Percentiles rank a stretch among this genome's conserved stretches.
These are phyloP conservation scores for Neocrepidodera transversa DNA, from an alignment of 2,888 invertebrate genomes.

Conservation along the genomic window DNA sequence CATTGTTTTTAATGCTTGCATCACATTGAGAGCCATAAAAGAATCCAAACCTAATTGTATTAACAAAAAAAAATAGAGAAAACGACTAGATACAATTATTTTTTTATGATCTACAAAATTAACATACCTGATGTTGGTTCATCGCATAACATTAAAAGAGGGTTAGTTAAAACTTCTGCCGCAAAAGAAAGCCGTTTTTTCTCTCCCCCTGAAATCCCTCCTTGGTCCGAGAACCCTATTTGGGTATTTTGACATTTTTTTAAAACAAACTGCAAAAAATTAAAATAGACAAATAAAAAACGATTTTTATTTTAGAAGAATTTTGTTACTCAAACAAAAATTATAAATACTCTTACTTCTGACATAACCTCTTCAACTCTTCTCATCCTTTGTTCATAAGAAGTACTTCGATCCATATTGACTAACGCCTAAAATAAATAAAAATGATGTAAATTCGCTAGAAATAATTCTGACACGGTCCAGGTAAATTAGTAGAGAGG, in stretches of 20 bases:
- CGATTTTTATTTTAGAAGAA: too few species aligned
- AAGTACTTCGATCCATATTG: conserved; percentile 81
- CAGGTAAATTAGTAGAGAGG: too few species aligned
- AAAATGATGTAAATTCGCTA: too few species aligned
- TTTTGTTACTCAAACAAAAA: neutral
- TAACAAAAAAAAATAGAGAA: neutral
- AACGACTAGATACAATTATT: neutral
- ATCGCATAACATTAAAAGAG: conserved; percentile 94
- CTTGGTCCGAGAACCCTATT: conserved; percentile 88
- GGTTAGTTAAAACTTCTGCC: conserved; percentile 95
- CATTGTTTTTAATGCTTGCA: conserved; percentile 77
- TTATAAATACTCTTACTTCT: conserved; percentile 66
- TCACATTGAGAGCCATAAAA: conserved; percentile 94
- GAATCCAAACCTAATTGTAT: conserved; percentile 73
- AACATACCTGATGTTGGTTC: conserved; percentile 82
- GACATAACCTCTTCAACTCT: conserved; percentile 87
- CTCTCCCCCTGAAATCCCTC: conserved; percentile 96
- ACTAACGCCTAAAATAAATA: conserved; percentile 73
- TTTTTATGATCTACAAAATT: neutral
- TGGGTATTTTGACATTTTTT: conserved; percentile 88
- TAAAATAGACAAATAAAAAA: neutral
- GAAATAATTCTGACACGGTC: too few species aligned
- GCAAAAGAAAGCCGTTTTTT: conserved; percentile 95
- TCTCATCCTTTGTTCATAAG: conserved; percentile 75
- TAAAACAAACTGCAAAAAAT: conserved; percentile 72